Evolutionary conservation across 1,140 invertebrate species (phyloP).

Genomic region (Thaumetopoea pityocampa): DNA sequence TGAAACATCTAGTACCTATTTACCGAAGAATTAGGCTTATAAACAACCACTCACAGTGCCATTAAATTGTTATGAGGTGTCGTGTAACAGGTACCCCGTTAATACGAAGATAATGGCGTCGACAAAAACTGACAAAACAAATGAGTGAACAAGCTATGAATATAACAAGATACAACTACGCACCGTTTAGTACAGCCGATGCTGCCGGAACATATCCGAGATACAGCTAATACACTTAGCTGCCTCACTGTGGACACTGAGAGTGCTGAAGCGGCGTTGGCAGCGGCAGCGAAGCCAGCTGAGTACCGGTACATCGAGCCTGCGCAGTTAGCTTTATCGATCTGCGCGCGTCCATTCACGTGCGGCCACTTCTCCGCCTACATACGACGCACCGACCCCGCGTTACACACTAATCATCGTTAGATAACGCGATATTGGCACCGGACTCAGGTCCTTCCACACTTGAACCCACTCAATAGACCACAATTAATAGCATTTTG

Average conservation of each 20-base stretch:
- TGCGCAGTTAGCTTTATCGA: conserved; percentile 70
- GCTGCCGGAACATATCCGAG: conserved; percentile 46
- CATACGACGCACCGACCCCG: conserved; percentile 47
- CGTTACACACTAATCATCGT: conserved; percentile 68
- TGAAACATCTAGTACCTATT: neutral
- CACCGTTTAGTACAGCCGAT: conserved; percentile 58
- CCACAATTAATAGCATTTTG: conserved; percentile 35
- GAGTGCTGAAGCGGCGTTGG: conserved; percentile 32
- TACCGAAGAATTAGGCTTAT: conserved; percentile 17
- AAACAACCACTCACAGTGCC: conserved; percentile 45
- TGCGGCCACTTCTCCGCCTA: conserved; percentile 56
- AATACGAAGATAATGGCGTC: conserved; percentile 24
- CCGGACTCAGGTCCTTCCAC: conserved; percentile 33
- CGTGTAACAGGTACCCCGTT: conserved; percentile 48
- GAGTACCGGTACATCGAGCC: conserved; percentile 35
- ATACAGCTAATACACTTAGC: conserved; percentile 39
- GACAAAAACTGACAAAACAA: conserved; percentile 6
- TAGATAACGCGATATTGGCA: conserved; percentile 64
- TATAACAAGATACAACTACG: conserved; percentile 28
- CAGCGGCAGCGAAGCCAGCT: conserved; percentile 51
- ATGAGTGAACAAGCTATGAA: neutral
- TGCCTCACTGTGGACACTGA: conserved; percentile 42
- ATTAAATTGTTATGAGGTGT: conserved; percentile 34
- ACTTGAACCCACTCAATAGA: conserved; percentile 40
- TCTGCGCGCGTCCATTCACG: conserved; percentile 56